Percentiles rank a stretch among this genome's conserved stretches.
Evolutionary conservation across 2,888 invertebrate species (phyloP).

Genomic region (Cybosia mesomella): DNA sequence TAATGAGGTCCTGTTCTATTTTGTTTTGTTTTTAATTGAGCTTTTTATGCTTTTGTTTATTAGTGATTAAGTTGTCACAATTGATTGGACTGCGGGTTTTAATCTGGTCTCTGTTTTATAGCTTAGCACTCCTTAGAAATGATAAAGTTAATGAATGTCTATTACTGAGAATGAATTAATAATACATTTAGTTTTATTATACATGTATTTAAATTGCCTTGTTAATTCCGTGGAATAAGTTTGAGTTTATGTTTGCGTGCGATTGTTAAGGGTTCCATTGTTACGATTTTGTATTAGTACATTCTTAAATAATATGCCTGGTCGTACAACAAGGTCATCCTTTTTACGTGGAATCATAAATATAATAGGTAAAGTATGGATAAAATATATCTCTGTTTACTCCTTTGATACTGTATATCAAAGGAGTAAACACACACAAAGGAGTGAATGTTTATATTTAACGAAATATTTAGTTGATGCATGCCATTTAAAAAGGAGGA

Average conservation of each 20-base stretch:
- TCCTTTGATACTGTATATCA: too few species aligned
- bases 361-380: background rate
- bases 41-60: conserved; percentile 51
- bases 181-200: conserved; percentile 10
- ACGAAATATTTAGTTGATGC: too few species aligned
- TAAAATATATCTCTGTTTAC: too few species aligned
- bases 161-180: conserved; percentile 12
- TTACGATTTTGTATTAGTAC: background rate
- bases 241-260: background rate
- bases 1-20: conserved; percentile 70
- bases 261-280: background rate
- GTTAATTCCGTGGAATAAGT: background rate
- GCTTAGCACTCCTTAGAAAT: conserved; percentile 23
- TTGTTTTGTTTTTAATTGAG: conserved; percentile 55
- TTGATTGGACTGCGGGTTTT: conserved; percentile 33
- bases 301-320: background rate
- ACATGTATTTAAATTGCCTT: conserved; percentile 8
- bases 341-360: too few species aligned
- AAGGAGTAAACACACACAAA: too few species aligned
- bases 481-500: too few species aligned
- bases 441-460: too few species aligned
- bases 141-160: conserved; percentile 11
- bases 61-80: conserved; percentile 39
- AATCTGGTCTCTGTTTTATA: conserved; percentile 20
- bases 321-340: background rate